Percentiles rank a stretch among this genome's conserved stretches.
Conservation (phyloP, 2,888 invertebrate species). For the Polydrusus tereticollis region DNA sequence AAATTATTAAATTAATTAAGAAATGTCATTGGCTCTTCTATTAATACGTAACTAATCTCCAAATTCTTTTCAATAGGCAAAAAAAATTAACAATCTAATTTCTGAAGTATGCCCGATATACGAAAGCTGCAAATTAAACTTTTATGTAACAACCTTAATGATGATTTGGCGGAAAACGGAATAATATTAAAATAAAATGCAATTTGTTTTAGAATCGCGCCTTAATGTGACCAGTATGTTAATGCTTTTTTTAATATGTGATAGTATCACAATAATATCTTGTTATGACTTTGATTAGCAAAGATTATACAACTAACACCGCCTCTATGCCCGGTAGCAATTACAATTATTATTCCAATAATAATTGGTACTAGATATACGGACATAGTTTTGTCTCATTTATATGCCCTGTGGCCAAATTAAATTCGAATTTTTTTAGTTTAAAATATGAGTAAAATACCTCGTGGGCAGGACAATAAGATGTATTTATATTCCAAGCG, state of each 20-base stretch:
- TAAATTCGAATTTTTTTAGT: no score
- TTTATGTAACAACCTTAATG: conserved; percentile 3
- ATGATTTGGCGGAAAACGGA: background rate
- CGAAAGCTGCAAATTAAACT: background rate
- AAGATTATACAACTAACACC: background rate
- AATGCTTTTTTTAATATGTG: background rate
- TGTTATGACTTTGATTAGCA: background rate
- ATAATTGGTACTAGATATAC: background rate
- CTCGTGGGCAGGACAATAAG: no score
- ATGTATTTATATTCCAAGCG: no score
- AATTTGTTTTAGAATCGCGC: conserved; percentile 3
- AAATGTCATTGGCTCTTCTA: background rate
- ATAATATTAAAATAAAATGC: background rate
- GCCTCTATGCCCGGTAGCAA: background rate
- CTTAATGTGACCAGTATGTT: background rate
- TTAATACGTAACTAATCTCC: background rate
- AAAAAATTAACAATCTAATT: background rate
- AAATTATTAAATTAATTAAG: background rate
- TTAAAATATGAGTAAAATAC: no score
- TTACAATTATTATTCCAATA: background rate
- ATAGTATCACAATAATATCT: background rate
- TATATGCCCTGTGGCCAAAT: no score
- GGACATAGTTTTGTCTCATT: no score
- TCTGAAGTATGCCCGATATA: background rate
- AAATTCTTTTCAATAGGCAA: background rate